Evolutionary conservation across 2,888 invertebrate genomes (phyloP), one percentile per base, ranked within the genome.

Genomic region (Ormyrus rosae): DNA sequence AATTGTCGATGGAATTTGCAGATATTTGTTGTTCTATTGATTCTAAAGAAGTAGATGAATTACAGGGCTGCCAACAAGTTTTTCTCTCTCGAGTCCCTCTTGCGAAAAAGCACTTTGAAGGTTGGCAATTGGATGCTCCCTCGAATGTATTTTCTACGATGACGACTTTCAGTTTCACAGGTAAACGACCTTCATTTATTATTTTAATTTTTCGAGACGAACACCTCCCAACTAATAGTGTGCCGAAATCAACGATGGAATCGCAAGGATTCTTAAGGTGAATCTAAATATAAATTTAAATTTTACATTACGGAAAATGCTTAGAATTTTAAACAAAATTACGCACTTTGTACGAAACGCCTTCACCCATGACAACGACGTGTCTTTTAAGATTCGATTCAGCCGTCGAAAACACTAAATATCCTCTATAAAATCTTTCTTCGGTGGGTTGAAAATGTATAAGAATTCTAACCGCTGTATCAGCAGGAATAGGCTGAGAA

Each of bases 401-500:
- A 0, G 94, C 91, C 85, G 91, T 91, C 9, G 64, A 75, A 86
- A 94, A 93, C 67, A 91, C 88, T 34, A 94, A 82, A 63, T 90
- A 91, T 64, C 93, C 92, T 79, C 91, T 91, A 83, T 94, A 94
- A 73, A 89, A 87, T 68, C 90, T 91, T 7, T 92, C 90, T 85
- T 92, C 91, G 78, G 91, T 91, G 0, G 94, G 94, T 80, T 92
- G 92, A 84, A 94, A 94, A 85, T 88, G 91, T 72, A 94, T 91
- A 0, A 91, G 86, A 77, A 94, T 91, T 83, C 91, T 91, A 53
- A 91, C 84, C n/a, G 90, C 89, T 78, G 89, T 88, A 5, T 91
- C 90, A 0, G 93, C 90, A n/a, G 87, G 85, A 63, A 94, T 88
- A 13, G 87, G 87, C 11, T 91, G 89, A 13, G 91, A 82, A 45